Conservation (phyloP, 2,113 vertebrate species). For the Amphiprion percula region DNA sequence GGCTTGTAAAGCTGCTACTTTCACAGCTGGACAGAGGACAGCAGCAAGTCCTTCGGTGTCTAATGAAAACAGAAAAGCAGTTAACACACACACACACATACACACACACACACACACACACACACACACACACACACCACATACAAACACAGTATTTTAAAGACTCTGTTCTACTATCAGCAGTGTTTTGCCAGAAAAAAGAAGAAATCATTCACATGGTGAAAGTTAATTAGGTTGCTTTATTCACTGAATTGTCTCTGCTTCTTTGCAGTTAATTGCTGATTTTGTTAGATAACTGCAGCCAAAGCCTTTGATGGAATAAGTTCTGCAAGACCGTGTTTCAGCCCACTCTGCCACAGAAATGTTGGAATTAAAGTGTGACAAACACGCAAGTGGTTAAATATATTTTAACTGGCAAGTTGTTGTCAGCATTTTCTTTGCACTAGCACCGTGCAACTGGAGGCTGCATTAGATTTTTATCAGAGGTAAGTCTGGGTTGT, state of each 20-base stretch:
- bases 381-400: constrained; percentile 20
- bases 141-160: constrained; percentile 2
- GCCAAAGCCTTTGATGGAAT: constrained; percentile 53
- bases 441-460: neutral
- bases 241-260: constrained; percentile 64
- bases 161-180: constrained; percentile 33
- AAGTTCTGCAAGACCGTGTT: constrained; percentile 41
- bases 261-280: constrained; percentile 74
- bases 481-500: neutral
- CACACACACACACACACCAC: constrained; percentile 1
- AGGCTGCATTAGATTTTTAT: neutral
- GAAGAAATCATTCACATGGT: constrained; percentile 52
- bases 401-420: neutral
- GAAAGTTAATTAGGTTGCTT: constrained; percentile 73
- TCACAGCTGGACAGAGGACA: constrained; percentile 58
- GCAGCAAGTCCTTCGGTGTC: constrained; percentile 41
- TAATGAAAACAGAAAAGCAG: constrained; percentile 52
- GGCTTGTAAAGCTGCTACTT: constrained; percentile 42
- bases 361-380: constrained; percentile 1
- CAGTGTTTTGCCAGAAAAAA: constrained; percentile 43
- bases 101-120: neutral
- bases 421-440: neutral
- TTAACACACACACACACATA: constrained; percentile 7
- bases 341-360: neutral
- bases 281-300: constrained; percentile 68